These are phyloP conservation scores for Cyphomyrus plagiostoma DNA, from an alignment of 2,113 vertebrate genomes.

Conservation along the genomic window DNA sequence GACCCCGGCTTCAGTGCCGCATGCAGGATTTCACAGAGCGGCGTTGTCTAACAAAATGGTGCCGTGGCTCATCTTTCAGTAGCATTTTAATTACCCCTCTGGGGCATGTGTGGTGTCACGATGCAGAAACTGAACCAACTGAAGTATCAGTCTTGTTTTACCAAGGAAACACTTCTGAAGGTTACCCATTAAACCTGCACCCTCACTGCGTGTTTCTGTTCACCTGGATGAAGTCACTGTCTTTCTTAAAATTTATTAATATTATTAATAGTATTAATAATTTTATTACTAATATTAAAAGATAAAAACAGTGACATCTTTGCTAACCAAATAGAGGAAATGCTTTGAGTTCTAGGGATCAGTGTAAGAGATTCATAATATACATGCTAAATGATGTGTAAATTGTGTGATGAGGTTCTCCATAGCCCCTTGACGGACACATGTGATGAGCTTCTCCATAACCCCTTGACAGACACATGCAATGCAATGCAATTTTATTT, in stretches of 20 bases:
- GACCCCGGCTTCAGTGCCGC: neutral
- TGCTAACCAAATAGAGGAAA: neutral
- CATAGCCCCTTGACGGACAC: neutral
- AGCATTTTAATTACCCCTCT: neutral
- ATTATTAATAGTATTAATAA: neutral
- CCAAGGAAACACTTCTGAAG: neutral
- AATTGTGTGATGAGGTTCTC: neutral
- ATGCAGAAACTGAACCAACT: conserved; percentile 25
- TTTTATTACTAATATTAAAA: neutral
- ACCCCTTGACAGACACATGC: too few species aligned
- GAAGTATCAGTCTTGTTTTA: neutral
- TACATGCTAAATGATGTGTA: neutral
- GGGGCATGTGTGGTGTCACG: conserved; percentile 21
- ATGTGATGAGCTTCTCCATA: neutral
- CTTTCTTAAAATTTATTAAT: neutral
- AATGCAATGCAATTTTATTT: too few species aligned
- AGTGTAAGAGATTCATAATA: neutral
- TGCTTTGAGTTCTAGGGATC: neutral
- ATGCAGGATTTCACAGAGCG: neutral
- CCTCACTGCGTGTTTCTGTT: neutral
- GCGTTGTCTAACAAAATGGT: neutral
- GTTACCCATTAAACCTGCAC: neutral
- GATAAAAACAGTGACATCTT: neutral
- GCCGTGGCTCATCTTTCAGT: neutral
- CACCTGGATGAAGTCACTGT: neutral